Evolutionary conservation across 1,140 invertebrate genomes (phyloP).

Genomic region (Subanguina moxae): DNA sequence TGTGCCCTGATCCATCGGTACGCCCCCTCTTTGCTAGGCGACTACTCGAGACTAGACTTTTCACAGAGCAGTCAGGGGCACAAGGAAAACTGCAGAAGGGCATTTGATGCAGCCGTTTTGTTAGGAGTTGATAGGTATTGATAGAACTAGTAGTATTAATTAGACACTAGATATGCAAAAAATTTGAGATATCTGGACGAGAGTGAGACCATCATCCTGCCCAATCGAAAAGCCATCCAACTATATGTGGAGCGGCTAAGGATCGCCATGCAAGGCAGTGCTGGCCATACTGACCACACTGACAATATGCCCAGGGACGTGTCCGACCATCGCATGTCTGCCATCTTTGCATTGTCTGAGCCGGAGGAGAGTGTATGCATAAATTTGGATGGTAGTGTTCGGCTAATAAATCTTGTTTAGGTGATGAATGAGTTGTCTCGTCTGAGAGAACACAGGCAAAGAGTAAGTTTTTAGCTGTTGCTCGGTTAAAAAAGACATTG

Average conservation of each 20-base stretch:
- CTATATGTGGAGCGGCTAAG: conserved; percentile 13
- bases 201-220: conserved; percentile 13
- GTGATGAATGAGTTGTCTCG: background rate
- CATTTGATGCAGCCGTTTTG: conserved; percentile 19
- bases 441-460: background rate
- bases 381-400: background rate
- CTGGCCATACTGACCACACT: conserved; percentile 2
- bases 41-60: conserved; percentile 34
- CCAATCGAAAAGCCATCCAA: conserved; percentile 6
- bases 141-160: background rate
- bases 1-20: conserved; percentile 80
- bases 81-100: conserved; percentile 34
- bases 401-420: background rate
- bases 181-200: conserved; percentile 17
- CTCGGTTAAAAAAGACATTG: background rate
- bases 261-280: background rate
- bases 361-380: conserved; percentile 3
- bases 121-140: conserved; percentile 22
- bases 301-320: background rate
- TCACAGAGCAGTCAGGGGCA: conserved; percentile 26
- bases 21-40: conserved; percentile 75
- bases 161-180: background rate
- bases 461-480: background rate
- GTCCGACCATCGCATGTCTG: conserved; percentile 11
- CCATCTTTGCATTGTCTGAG: conserved; percentile 12